Percentiles rank a stretch among this genome's conserved stretches.
Evolutionary conservation across 2,797 vertebrate species (phyloP).

Genomic region (Fringilla coelebs): DNA sequence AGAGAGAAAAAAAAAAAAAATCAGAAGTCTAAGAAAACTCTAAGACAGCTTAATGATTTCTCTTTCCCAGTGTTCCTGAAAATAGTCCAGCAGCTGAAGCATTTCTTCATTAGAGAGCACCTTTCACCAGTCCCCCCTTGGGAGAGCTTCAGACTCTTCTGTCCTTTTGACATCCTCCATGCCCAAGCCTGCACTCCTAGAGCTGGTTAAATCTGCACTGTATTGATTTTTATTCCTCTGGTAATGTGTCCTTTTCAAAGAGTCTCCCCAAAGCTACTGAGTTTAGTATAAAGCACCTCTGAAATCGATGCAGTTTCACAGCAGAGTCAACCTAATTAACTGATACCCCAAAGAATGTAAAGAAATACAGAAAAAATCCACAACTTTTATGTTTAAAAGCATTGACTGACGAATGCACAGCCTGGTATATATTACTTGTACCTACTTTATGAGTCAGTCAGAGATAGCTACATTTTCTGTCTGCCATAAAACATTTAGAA

Average conservation of each 20-base stretch:
- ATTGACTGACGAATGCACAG: not conserved
- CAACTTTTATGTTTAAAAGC: not conserved
- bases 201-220: not conserved
- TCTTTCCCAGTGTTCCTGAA: not conserved
- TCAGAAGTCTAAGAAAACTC: not conserved
- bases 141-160: not conserved
- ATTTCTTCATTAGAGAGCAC: not conserved
- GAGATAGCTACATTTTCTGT: not conserved
- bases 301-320: not conserved
- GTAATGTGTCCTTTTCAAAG: not conserved
- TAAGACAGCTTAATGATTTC: not conserved
- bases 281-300: not conserved
- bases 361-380: not conserved
- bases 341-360: not conserved
- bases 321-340: not conserved
- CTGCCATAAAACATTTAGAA: conserved; percentile 24
- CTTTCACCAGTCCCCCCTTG: not conserved
- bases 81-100: not conserved
- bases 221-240: not conserved
- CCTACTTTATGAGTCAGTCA: not conserved
- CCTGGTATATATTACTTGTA: not conserved
- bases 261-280: not conserved
- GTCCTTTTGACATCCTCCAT: not conserved
- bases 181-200: not conserved
- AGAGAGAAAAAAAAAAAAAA: not conserved